Conservation (phyloP, 2,113 vertebrate species). For the Lates calcarifer region DNA sequence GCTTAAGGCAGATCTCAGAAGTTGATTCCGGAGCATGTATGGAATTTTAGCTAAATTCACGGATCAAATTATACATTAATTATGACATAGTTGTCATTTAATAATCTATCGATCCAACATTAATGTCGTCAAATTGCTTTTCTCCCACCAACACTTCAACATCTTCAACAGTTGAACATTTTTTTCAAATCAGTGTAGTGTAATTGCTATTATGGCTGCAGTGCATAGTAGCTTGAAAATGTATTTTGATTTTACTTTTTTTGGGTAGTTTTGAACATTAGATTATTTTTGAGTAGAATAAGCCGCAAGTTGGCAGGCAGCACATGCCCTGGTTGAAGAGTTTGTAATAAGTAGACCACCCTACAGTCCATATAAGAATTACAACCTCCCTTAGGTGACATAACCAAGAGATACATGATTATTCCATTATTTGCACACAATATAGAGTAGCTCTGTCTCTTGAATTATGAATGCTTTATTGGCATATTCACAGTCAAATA, state of each 20-base stretch:
- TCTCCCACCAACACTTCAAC: neutral
- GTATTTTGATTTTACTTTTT: neutral
- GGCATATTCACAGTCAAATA: neutral
- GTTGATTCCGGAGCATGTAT: neutral
- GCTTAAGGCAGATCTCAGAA: neutral
- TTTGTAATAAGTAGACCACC: neutral
- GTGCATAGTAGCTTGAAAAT: neutral
- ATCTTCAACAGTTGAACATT: too few relatives aligned
- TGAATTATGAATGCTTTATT: slow-evolving; percentile 3
- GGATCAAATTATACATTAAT: neutral
- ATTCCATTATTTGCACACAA: neutral
- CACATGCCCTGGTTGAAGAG: neutral
- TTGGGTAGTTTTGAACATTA: neutral
- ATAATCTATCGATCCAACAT: neutral
- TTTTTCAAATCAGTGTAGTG: neutral
- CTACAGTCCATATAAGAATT: neutral
- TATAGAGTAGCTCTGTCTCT: neutral
- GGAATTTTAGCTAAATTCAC: neutral
- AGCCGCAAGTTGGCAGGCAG: neutral
- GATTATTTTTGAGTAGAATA: neutral
- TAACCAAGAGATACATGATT: slow-evolving; percentile 8
- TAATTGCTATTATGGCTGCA: neutral
- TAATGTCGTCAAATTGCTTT: neutral
- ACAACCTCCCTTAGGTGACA: neutral
- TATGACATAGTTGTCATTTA: neutral